Conservation (phyloP, 2,113 vertebrate genomes). For the Pandion haliaetus region DNA sequence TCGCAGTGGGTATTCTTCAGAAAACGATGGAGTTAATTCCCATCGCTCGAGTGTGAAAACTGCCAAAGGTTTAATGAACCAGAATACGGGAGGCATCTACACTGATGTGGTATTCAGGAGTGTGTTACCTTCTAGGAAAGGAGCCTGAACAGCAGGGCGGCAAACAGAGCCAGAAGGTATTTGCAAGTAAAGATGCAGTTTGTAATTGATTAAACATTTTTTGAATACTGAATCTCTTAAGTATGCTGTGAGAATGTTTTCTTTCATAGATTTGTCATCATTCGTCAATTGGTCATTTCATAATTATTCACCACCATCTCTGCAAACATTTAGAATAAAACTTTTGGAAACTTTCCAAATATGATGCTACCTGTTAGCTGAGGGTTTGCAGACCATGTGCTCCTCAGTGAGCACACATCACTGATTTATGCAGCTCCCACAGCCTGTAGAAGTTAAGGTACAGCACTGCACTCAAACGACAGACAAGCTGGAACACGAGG, state of each 20-base stretch:
- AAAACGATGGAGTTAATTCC: background rate
- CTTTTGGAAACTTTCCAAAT: constrained; percentile 39
- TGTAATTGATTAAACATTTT: background rate
- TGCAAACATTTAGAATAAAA: background rate
- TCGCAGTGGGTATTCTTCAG: too few relatives aligned
- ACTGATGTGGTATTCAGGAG: background rate
- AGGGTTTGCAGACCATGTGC: constrained; percentile 46
- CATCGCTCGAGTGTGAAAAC: background rate
- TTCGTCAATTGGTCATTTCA: background rate
- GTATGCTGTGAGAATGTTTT: background rate
- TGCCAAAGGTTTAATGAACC: background rate
- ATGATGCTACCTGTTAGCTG: constrained; percentile 29
- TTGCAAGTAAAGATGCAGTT: background rate
- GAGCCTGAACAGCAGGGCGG: background rate
- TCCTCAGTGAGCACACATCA: background rate
- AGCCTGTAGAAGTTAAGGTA: background rate
- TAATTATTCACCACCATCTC: background rate
- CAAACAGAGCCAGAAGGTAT: background rate
- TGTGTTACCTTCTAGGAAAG: background rate
- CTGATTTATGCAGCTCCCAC: background rate
- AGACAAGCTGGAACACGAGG: background rate
- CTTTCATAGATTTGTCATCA: constrained; percentile 5
- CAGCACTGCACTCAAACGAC: background rate
- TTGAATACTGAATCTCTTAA: background rate
- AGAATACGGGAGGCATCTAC: background rate